These are phyloP conservation scores for Plutomurus gul DNA, from an alignment of 1,140 invertebrate genomes.

Conservation along the genomic window DNA sequence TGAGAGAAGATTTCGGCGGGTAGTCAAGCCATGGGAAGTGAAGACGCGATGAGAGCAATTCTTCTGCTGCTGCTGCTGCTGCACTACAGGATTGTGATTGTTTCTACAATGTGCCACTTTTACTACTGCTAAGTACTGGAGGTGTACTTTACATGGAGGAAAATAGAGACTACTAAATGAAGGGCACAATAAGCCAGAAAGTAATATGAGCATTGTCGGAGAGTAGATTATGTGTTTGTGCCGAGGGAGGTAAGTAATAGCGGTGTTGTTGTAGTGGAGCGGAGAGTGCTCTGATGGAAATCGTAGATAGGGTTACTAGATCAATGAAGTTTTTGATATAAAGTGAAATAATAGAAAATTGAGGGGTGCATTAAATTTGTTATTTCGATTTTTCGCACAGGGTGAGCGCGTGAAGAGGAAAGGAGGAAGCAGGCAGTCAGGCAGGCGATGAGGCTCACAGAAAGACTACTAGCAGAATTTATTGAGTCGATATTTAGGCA, in stretches of 20 bases:
- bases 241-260: not conserved
- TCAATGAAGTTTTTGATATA: slow-evolving; percentile 31
- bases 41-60: too few relatives aligned
- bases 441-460: not conserved
- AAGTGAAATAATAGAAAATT: slow-evolving; percentile 40
- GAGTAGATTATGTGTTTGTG: slow-evolving; percentile 23
- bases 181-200: too few relatives aligned
- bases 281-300: slow-evolving; percentile 32
- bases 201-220: not conserved
- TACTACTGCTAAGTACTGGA: too few relatives aligned
- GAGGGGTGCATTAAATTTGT: slow-evolving; percentile 46
- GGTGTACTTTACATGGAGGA: too few relatives aligned
- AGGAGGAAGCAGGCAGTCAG: not conserved
- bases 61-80: too few relatives aligned
- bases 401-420: slow-evolving; percentile 15
- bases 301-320: slow-evolving; percentile 53
- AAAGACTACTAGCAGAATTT: slow-evolving; percentile 34
- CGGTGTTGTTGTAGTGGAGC: not conserved
- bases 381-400: slow-evolving; percentile 39
- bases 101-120: too few relatives aligned
- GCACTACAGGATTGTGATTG: too few relatives aligned
- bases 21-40: too few relatives aligned
- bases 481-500: slow-evolving; percentile 43
- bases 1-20: too few relatives aligned
- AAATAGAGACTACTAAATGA: too few relatives aligned